phyloP scores from a whole-genome alignment of 2,797 vertebrate genomes.

The Bovichtus variegatus region DNA sequence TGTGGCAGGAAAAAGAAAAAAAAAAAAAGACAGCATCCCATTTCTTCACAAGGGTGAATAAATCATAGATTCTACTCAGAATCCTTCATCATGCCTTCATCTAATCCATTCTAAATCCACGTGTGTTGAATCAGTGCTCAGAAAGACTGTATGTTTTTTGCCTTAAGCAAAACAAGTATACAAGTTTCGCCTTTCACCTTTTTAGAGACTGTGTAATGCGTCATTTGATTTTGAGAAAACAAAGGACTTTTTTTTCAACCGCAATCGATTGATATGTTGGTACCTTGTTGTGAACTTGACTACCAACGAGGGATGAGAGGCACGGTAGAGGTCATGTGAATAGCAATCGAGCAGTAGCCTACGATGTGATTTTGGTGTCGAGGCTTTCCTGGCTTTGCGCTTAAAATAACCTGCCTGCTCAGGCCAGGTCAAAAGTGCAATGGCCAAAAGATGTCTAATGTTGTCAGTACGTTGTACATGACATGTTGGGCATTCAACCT shows the following conservation, averaged over 20 bases:
- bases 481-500: neutral
- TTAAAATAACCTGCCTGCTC: conserved; percentile 26
- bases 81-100: conserved; percentile 56
- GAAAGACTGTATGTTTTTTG: conserved; percentile 28
- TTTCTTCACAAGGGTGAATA: conserved; percentile 72
- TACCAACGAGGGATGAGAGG: conserved; percentile 18
- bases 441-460: conserved; percentile 4
- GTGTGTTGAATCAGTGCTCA: conserved; percentile 45
- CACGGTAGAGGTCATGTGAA: conserved; percentile 23
- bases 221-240: conserved; percentile 30
- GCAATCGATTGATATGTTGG: conserved; percentile 38
- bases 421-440: conserved; percentile 10
- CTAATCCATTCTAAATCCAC: conserved; percentile 50
- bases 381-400: conserved; percentile 28
- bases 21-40: conserved; percentile 66
- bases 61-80: conserved; percentile 67
- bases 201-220: neutral
- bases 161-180: conserved; percentile 30
- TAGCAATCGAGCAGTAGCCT: conserved; percentile 15
- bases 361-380: conserved; percentile 29
- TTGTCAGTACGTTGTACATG: neutral
- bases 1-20: conserved; percentile 35
- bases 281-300: conserved; percentile 37
- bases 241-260: conserved; percentile 27
- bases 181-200: conserved; percentile 23